phyloP scores from a whole-genome alignment of 2,113 vertebrate species.

The Lucifuga dentata region DNA sequence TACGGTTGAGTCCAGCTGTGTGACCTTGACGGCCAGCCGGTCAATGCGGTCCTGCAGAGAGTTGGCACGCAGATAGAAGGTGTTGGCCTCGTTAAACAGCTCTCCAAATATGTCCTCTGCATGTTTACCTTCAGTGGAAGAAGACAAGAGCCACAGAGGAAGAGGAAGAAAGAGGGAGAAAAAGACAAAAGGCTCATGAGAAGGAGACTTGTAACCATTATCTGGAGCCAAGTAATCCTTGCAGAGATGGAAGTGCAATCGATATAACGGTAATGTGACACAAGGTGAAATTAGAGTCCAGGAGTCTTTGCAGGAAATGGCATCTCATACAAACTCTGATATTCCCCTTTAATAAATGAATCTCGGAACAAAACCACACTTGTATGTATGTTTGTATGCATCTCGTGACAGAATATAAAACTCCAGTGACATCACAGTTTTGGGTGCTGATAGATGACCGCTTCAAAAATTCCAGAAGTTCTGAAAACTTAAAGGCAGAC shows the following conservation, averaged over 20 bases:
- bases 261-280: conserved; percentile 57
- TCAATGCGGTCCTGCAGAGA: conserved; percentile 98
- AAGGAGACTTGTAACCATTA: conserved; percentile 37
- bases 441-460: no score
- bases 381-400: not conserved
- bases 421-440: no score
- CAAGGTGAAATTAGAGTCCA: conserved; percentile 38
- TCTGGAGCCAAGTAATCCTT: conserved; percentile 40
- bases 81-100: conserved; percentile 96
- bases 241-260: conserved; percentile 38
- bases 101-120: conserved; percentile 99
- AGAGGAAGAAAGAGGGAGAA: not conserved
- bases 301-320: conserved; percentile 45
- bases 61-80: conserved; percentile 96
- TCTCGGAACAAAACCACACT: not conserved
- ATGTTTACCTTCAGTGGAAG: conserved; percentile 89
- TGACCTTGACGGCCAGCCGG: conserved; percentile 98
- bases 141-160: not conserved
- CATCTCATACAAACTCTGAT: conserved; percentile 22
- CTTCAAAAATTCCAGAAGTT: no score
- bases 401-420: not conserved
- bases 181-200: not conserved
- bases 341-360: conserved; percentile 43
- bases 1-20: conserved; percentile 98
- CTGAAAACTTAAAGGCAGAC: no score